Evolutionary conservation across 2,113 vertebrate species (phyloP), one percentile per base, ranked within the genome.

Genomic region (Nerophis ophidion): DNA sequence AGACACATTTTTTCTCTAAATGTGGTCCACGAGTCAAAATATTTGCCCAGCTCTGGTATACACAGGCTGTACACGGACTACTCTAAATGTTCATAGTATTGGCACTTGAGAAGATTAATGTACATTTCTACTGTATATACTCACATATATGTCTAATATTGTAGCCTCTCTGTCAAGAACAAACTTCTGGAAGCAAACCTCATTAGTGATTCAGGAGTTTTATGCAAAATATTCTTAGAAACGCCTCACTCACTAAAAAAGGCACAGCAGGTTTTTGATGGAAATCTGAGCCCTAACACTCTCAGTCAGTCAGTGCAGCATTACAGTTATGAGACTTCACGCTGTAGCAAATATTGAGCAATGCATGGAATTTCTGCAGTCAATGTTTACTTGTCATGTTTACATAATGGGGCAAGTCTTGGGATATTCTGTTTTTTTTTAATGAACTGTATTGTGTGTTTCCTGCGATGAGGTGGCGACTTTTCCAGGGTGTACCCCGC

Each of bases 331-430:
- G 53, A 65, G 70, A 71, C 75, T 60, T 68, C 59, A 53, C 0
- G 16, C 65, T 58, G 80, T 82, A 80, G 58, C 57, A 79, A 77
- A 71, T 55, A 81, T 84, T 55, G 73, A 16, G 33, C 61, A 81
- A 81, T 81, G 81, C 11, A 44, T 44, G 40, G 40, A 44, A 44
- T 85, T 83, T 83, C 80, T 81, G 70, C 65, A 33, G 42, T 67
- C 46, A 70, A 68, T 50, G 63, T 16, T 49, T 38, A 45, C 60
- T 50, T 67, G 48, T 62, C 38, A 42, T 48, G 15, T 13, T 48
- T 48, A 5, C 26, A 34, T 42, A 42, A 44, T 56, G 54, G 16
- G 16, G 16, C n/a, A 16, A 11, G 35, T 54, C 8, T n/a, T 3
- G 36, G 53, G 35, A 40, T n/a, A 40, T 55, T 40, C 17, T 6